phyloP scores from a whole-genome alignment of 2,888 invertebrate species.

The Eupithecia exiguata region DNA sequence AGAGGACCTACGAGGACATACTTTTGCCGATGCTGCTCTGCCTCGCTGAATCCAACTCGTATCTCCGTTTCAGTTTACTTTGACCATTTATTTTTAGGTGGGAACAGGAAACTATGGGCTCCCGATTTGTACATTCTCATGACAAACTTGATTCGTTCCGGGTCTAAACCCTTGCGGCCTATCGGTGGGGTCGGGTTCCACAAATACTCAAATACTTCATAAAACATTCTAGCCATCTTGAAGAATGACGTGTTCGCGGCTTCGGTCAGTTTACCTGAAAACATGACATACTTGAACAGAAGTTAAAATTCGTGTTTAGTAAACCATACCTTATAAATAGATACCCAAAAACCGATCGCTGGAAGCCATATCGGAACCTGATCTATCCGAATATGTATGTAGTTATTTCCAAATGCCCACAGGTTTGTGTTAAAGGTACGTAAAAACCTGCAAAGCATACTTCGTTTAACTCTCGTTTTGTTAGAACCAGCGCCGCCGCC shows the following conservation, averaged over 20 bases:
- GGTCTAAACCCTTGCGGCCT: neutral
- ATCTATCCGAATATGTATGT: neutral
- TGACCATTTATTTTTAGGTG: neutral
- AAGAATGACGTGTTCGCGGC: neutral
- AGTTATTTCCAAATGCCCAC: neutral
- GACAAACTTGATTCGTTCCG: neutral
- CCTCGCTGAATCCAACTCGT: no score
- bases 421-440: neutral
- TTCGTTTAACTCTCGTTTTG: neutral
- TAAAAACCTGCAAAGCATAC: neutral
- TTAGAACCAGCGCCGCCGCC: neutral
- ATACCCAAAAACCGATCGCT: neutral
- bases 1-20: no score
- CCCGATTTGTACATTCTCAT: neutral
- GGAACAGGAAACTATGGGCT: neutral
- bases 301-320: neutral
- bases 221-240: neutral
- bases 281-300: neutral
- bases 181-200: neutral
- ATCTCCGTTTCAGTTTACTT: neutral
- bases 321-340: neutral
- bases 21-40: no score
- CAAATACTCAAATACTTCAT: neutral
- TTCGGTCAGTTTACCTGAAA: neutral
- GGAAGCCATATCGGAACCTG: neutral